phyloP scores from a whole-genome alignment of 2,888 invertebrate species.

The Ormia ochracea region DNA sequence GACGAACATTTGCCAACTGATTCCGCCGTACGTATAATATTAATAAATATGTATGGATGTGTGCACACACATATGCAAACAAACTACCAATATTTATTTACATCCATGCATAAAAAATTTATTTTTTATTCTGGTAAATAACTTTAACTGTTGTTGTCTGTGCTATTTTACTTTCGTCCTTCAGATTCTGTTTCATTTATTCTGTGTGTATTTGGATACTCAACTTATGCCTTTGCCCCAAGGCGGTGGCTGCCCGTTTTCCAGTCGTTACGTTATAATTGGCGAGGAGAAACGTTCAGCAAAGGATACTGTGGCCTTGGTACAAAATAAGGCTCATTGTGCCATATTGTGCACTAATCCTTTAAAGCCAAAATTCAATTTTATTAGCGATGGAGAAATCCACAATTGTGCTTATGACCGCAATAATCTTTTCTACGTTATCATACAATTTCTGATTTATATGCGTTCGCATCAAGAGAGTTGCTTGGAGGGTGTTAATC shows the following conservation, averaged over 20 bases:
- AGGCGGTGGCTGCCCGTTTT: constrained; percentile 82
- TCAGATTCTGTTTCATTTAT: constrained; percentile 88
- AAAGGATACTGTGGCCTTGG: constrained; percentile 73
- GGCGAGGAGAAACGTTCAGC: constrained; percentile 75
- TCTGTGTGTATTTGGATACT: constrained; percentile 91
- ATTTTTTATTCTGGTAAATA: neutral
- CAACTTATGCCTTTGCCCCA: constrained; percentile 83
- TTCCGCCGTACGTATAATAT: constrained; percentile 82
- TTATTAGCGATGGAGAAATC: constrained; percentile 80
- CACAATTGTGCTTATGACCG: constrained; percentile 86
- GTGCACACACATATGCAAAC: neutral
- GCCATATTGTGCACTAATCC: constrained; percentile 75
- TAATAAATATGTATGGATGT: too few relatives aligned
- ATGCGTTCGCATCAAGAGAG: constrained; percentile 85
- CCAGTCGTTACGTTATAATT: constrained; percentile 77
- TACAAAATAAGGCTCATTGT: constrained; percentile 76
- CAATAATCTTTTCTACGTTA: constrained; percentile 91
- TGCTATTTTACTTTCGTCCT: constrained; percentile 58
- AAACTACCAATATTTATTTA: neutral
- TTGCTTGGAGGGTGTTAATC: constrained; percentile 86
- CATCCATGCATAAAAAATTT: neutral
- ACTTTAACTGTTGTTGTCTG: neutral
- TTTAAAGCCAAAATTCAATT: constrained; percentile 76
- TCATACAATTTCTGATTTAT: constrained; percentile 87
- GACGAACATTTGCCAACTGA: constrained; percentile 91